Conservation (phyloP, 2,797 vertebrate species). For the Ficedula albicollis region DNA sequence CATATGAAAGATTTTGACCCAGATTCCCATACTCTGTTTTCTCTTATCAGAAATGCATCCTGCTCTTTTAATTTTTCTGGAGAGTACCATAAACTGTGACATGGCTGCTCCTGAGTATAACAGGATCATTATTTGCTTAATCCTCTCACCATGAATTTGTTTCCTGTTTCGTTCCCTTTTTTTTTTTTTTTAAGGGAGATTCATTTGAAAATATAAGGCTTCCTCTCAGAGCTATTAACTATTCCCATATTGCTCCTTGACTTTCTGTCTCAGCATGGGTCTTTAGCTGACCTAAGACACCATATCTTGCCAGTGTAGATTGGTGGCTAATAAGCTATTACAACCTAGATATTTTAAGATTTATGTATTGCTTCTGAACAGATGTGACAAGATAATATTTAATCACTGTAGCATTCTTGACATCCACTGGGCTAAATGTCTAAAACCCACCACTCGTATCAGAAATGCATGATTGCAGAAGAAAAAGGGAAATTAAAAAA, state of each 20-base stretch:
- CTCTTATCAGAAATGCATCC: not conserved
- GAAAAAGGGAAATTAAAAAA: not conserved
- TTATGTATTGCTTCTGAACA: constrained; percentile 9
- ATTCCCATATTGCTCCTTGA: not conserved
- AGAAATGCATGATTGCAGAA: constrained; percentile 2
- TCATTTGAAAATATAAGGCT: not conserved
- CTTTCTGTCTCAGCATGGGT: not conserved
- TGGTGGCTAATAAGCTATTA: constrained; percentile 1
- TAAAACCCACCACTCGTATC: not conserved
- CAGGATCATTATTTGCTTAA: not conserved
- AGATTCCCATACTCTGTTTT: not conserved
- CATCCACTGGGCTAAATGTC: constrained; percentile 20
- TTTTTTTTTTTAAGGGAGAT: not conserved
- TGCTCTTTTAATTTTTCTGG: not conserved
- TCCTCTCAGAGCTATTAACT: not conserved
- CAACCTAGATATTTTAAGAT: constrained; percentile 9
- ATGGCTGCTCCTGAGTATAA: not conserved
- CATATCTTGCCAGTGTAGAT: not conserved
- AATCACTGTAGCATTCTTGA: constrained; percentile 31
- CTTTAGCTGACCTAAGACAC: not conserved
- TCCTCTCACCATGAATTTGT: not conserved
- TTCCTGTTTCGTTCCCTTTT: not conserved
- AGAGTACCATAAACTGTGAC: not conserved
- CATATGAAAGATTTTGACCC: not conserved
- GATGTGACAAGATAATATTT: constrained; percentile 58